Conservation (phyloP, 92 coral and sea anemone species). For the Chrysogorgia sp. region DNA sequence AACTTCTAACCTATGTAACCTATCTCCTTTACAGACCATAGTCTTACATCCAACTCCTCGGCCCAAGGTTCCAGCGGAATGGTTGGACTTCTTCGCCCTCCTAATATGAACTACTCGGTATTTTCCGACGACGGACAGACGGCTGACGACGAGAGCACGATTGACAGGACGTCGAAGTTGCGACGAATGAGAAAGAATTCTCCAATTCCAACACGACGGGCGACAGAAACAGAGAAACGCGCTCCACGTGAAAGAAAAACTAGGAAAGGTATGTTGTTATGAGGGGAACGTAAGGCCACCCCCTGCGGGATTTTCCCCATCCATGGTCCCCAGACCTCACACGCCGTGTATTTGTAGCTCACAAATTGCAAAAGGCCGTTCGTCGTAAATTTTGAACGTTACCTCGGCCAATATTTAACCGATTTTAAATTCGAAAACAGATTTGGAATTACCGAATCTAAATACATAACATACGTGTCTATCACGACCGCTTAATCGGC, state of each 20-base stretch:
- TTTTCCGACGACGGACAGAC: conserved; percentile 44
- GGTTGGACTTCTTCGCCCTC: not conserved
- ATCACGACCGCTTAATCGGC: too few relatives aligned
- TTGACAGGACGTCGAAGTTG: conserved; percentile 21
- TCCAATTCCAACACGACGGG: conserved; percentile 19
- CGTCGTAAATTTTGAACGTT: too few relatives aligned
- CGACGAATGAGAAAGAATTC: conserved; percentile 27
- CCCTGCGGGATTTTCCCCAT: too few relatives aligned
- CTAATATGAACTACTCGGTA: conserved; percentile 10
- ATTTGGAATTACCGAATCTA: too few relatives aligned
- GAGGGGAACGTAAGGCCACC: not conserved
- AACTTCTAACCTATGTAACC: too few relatives aligned
- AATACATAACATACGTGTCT: too few relatives aligned
- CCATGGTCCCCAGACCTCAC: too few relatives aligned
- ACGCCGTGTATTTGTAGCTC: too few relatives aligned
- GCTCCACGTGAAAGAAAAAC: conserved; percentile 14
- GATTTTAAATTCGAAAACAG: too few relatives aligned
- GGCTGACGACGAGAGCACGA: conserved; percentile 38
- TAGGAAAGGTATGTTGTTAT: conserved; percentile 16
- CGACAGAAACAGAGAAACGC: conserved; percentile 11
- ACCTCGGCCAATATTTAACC: too few relatives aligned
- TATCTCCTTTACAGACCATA: not conserved
- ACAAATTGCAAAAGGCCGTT: too few relatives aligned
- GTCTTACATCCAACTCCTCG: conserved; percentile 12
- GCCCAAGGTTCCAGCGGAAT: not conserved